Base-by-base conservation (phyloP, 1,140 invertebrate species). In the Zaprionus ornatus region DNA sequence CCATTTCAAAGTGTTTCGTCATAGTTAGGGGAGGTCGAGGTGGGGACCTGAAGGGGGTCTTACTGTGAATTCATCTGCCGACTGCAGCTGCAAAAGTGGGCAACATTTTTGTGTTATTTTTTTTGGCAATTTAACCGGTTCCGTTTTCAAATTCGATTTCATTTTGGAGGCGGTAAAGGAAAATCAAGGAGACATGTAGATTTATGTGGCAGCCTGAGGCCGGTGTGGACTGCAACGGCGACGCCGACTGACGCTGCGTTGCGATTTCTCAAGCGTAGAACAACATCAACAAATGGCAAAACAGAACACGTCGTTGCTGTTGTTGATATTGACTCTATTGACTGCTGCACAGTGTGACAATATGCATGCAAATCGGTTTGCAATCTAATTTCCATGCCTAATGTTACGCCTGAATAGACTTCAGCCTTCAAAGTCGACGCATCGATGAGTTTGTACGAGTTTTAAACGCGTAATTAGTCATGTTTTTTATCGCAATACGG, bases 141-240 rank as follows among this genome's bases (percentile, higher is more conserved):
- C 23, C 23, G 50, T 50, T 64, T 72, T 75, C 56, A 52, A 57
- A 79, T 83, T 63, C 50, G 65, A 74, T 77, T 79, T 79, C 62
- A 23, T 65, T 65, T 65, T 21, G 50, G 6, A 27, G 59, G 42
- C 66, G 32, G 19, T 1, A 29, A 25, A 4, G 37, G 25, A 35
- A 29, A 25, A 15, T 13, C 23, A 21, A 10, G 6, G 23, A 32
- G 32, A 13, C 42, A 56, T 71, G 55, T 68, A 45, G 54, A 74
- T 70, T 50, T 74, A 75, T 71, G 52, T 56, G 55, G 6, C 27
- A 12, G 48, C 32, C 45, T 29, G 42, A 32, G 29, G 29, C 29
- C 29, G 45, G 12, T 40, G 12, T n/a, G 37, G 13, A 40, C 13
- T 40, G 13, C 12, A 13, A n/a, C 37, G 12, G 13, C 12, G 37